Evolutionary conservation across 1,140 invertebrate genomes (phyloP).

Genomic region (Holcopasites calliopsidis): DNA sequence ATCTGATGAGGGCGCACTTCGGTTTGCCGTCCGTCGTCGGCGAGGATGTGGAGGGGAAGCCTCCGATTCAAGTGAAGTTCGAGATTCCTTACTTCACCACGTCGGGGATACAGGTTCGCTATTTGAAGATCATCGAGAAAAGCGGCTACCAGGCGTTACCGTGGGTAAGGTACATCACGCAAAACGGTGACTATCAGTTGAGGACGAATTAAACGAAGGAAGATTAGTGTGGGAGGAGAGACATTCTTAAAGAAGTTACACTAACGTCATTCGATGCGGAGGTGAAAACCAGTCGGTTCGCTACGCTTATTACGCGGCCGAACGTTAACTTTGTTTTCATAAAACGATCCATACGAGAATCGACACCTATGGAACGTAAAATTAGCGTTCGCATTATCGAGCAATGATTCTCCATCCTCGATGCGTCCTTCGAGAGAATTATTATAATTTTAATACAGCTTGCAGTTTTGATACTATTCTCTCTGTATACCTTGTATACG

Average conservation of each 20-base stretch:
- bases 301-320: conserved; percentile 13
- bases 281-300: conserved; percentile 33
- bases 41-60: conserved; percentile 97
- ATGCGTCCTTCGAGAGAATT: background rate
- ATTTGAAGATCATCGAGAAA: conserved; percentile 99
- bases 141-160: conserved; percentile 99
- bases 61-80: conserved; percentile 99
- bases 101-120: conserved; percentile 98
- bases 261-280: background rate
- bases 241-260: conserved; percentile 6
- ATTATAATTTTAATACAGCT: conserved; percentile 1
- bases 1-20: conserved; percentile 99
- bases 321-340: background rate
- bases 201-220: conserved; percentile 89
- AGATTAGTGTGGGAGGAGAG: background rate
- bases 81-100: conserved; percentile 99
- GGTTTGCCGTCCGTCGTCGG: conserved; percentile 97
- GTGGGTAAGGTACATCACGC: conserved; percentile 99
- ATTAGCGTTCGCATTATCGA: background rate
- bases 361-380: background rate
- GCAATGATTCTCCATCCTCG: background rate
- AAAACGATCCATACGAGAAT: background rate
- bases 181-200: conserved; percentile 99
- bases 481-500: background rate
- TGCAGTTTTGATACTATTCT: conserved; percentile 17